Conservation (phyloP, 2,797 vertebrate species). For the Synanceia verrucosa region DNA sequence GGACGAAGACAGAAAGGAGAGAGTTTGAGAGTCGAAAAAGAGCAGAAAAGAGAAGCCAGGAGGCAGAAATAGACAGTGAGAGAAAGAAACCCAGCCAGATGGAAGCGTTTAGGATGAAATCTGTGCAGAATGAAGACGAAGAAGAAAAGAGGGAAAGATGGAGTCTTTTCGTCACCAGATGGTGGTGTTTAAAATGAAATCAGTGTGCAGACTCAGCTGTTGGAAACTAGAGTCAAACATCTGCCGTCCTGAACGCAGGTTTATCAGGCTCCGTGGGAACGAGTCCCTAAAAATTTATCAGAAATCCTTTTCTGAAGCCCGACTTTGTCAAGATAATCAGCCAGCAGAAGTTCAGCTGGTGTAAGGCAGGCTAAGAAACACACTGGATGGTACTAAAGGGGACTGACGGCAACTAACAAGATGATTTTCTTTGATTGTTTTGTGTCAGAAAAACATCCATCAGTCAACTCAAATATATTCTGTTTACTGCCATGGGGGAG, state of each 20-base stretch:
- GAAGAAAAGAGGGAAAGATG: constrained; percentile 49
- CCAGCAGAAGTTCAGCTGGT: background rate
- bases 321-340: constrained; percentile 25
- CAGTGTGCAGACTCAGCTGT: constrained; percentile 77
- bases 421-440: no score
- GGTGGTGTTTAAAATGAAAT: constrained; percentile 78
- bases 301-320: constrained; percentile 34
- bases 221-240: constrained; percentile 75
- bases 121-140: constrained; percentile 34
- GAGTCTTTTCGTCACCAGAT: constrained; percentile 70
- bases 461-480: no score
- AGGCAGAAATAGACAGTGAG: background rate
- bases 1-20: constrained; percentile 22
- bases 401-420: no score
- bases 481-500: no score
- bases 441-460: no score
- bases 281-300: constrained; percentile 35
- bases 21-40: background rate
- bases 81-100: constrained; percentile 30
- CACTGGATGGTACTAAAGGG: background rate
- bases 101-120: constrained; percentile 31
- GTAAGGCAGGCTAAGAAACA: background rate
- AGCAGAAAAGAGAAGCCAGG: background rate
- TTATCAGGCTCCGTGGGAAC: constrained; percentile 52
- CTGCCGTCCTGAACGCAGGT: constrained; percentile 61